Evolutionary conservation across 2,113 vertebrate genomes (phyloP).

Genomic region (Laterallus jamaicensis): DNA sequence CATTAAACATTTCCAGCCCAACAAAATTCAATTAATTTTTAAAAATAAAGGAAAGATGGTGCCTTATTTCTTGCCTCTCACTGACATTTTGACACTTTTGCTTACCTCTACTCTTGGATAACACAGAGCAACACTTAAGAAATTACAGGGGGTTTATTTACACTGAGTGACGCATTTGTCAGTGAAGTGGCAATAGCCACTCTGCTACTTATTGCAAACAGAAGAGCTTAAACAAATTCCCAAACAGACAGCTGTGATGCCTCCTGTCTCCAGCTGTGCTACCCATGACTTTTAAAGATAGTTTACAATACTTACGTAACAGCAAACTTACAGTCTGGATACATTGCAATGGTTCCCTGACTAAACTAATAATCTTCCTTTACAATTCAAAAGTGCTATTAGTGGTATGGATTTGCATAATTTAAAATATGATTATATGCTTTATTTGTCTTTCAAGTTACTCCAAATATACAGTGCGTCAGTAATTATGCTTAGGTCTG

Average conservation of each 20-base stretch:
- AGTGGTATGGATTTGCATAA: neutral
- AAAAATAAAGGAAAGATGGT: neutral
- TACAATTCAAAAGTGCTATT: neutral
- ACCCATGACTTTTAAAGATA: neutral
- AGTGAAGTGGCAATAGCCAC: neutral
- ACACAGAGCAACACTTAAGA: neutral
- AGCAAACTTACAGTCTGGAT: conserved; percentile 16
- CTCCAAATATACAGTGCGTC: neutral
- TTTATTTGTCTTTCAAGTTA: conserved; percentile 35
- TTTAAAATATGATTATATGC: neutral
- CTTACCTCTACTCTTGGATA: neutral
- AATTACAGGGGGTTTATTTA: conserved; percentile 12
- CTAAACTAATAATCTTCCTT: conserved; percentile 5
- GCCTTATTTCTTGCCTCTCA: neutral
- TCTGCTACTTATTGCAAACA: neutral
- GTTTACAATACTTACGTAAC: conserved; percentile 6
- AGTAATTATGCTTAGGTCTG: neutral
- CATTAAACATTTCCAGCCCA: neutral
- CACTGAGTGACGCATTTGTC: neutral
- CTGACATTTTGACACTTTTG: neutral
- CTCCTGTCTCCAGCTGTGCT: neutral
- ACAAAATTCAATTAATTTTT: neutral
- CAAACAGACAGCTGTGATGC: neutral
- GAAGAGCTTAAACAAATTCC: neutral
- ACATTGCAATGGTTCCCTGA: neutral